Evolutionary conservation across 2,888 invertebrate genomes (phyloP).

Genomic region (Stenodema calcarata): DNA sequence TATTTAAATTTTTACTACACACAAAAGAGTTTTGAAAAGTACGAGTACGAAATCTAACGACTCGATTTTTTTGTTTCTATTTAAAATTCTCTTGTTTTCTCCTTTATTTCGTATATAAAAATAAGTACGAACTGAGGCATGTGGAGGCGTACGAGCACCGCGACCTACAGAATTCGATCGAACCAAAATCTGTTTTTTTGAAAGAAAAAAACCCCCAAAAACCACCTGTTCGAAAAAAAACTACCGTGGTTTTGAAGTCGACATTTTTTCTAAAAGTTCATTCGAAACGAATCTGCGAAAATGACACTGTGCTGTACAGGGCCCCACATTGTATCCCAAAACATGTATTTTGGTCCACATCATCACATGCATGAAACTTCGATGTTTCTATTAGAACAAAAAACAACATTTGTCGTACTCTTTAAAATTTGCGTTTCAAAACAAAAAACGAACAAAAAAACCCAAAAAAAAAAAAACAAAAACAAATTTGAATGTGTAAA

Average conservation of each 20-base stretch:
- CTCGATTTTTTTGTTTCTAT: background rate
- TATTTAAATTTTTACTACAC: background rate
- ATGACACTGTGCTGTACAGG: slow-evolving; percentile 23
- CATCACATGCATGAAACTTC: slow-evolving; percentile 57
- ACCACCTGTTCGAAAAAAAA: no score
- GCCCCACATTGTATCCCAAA: slow-evolving; percentile 27
- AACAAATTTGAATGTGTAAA: background rate
- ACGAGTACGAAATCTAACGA: background rate
- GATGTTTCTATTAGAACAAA: slow-evolving; percentile 54
- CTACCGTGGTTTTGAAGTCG: no score
- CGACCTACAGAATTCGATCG: background rate
- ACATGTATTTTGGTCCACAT: slow-evolving; percentile 56
- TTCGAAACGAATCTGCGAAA: background rate
- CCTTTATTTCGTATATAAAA: slow-evolving; percentile 49
- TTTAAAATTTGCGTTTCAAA: background rate
- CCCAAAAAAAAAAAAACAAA: background rate
- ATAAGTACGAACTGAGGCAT: slow-evolving; percentile 46
- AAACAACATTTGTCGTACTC: background rate
- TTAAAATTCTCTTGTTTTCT: slow-evolving; percentile 13
- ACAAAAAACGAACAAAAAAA: slow-evolving; percentile 32
- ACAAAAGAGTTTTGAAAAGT: background rate
- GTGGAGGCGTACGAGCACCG: slow-evolving; percentile 18
- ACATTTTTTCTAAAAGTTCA: background rate
- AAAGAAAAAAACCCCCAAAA: background rate
- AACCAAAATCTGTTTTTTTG: background rate